These are phyloP conservation scores for Ptychobarbus kaznakovi DNA, from an alignment of 2,797 vertebrate species.

Conservation along the genomic window DNA sequence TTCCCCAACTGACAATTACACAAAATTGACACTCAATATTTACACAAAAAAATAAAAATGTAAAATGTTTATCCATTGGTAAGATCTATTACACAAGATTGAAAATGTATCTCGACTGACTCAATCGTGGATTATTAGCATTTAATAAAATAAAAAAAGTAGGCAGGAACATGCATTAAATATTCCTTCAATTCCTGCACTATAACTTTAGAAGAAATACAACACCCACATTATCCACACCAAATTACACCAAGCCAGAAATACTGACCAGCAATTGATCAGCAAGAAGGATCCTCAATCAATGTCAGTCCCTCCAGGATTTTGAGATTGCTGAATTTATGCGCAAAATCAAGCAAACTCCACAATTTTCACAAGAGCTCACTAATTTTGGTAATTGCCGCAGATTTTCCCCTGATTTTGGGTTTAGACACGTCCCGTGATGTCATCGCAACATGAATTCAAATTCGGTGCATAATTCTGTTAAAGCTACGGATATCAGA, in stretches of 20 bases:
- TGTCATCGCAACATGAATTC: too few species aligned
- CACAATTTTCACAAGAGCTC: too few species aligned
- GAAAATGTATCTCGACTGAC: neutral
- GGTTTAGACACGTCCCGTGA: too few species aligned
- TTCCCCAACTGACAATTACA: neutral
- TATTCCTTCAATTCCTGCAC: conserved; percentile 45
- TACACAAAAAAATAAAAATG: neutral
- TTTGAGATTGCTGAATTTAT: too few species aligned
- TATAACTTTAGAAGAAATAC: neutral
- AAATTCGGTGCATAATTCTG: too few species aligned
- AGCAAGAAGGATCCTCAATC: conserved; percentile 48
- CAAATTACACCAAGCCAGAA: neutral
- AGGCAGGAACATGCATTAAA: neutral
- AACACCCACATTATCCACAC: neutral
- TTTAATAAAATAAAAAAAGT: neutral
- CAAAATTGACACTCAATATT: neutral
- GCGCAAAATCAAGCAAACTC: too few species aligned
- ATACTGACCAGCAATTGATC: too few species aligned
- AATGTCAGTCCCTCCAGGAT: neutral
- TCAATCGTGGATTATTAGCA: too few species aligned
- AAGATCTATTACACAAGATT: neutral
- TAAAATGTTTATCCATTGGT: too few species aligned
- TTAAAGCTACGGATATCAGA: too few species aligned
- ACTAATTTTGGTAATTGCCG: too few species aligned
- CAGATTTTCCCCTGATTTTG: too few species aligned